These are phyloP conservation scores for Drosophila chauvacae DNA, from an alignment of 1,140 invertebrate species.

Conservation along the genomic window DNA sequence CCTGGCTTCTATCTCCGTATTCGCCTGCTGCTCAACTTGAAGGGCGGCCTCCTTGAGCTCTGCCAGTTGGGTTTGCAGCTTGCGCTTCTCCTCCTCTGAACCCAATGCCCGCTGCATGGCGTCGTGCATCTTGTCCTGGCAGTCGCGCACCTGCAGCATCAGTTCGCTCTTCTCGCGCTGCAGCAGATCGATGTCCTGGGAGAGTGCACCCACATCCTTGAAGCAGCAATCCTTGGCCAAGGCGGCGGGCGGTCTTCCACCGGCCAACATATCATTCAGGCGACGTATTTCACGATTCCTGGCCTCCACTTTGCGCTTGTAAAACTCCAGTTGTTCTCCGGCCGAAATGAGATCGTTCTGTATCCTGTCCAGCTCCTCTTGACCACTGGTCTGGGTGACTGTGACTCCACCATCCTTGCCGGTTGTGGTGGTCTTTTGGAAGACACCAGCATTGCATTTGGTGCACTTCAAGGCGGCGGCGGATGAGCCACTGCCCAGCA, in stretches of 20 bases:
- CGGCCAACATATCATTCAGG: conserved; percentile 86
- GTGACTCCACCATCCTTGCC: conserved; percentile 53
- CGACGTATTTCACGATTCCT: conserved; percentile 87
- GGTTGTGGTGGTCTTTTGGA: conserved; percentile 53
- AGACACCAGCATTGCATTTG: conserved; percentile 73
- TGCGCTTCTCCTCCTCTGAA: conserved; percentile 87
- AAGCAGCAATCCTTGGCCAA: conserved; percentile 87
- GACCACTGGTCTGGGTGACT: conserved; percentile 41
- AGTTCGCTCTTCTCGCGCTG: conserved; percentile 86
- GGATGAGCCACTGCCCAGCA: conserved; percentile 3
- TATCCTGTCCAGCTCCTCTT: conserved; percentile 67
- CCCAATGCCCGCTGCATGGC: conserved; percentile 88
- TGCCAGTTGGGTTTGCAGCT: conserved; percentile 87
- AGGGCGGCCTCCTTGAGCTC: conserved; percentile 88
- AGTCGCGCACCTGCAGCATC: conserved; percentile 86
- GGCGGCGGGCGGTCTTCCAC: conserved; percentile 86
- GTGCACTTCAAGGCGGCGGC: conserved; percentile 57
- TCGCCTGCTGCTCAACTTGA: conserved; percentile 87
- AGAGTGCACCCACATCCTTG: conserved; percentile 83
- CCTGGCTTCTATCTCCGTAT: conserved; percentile 71
- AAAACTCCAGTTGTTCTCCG: conserved; percentile 69
- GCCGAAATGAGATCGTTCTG: conserved; percentile 61
- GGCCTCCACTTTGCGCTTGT: conserved; percentile 72
- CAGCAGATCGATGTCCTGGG: conserved; percentile 85
- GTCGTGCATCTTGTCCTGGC: conserved; percentile 88